Conservation (phyloP, 2,113 vertebrate species). For the Propithecus coquereli region DNA sequence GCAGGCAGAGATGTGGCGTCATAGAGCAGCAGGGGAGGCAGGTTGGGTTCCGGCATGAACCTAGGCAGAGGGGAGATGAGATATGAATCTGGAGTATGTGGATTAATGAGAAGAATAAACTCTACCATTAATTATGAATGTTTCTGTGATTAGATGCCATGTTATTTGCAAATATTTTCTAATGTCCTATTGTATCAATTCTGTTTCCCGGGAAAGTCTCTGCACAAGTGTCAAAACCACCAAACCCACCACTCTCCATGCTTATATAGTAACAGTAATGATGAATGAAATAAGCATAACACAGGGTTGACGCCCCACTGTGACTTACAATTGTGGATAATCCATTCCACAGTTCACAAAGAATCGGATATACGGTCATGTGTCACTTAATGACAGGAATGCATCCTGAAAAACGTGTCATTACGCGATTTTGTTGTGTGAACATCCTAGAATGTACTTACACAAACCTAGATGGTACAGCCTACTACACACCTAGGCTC, state of each 20-base stretch:
- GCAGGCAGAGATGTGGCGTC: constrained; percentile 83
- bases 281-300: background rate
- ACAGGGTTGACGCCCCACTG: too few species aligned
- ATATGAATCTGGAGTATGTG: background rate
- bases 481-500: background rate
- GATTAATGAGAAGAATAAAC: background rate
- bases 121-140: background rate
- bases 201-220: background rate
- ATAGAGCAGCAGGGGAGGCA: constrained; percentile 94
- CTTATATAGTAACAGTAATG: background rate
- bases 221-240: background rate
- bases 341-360: background rate
- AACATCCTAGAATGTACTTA: background rate
- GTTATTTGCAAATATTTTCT: background rate
- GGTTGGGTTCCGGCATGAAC: constrained; percentile 99
- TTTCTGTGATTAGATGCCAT: background rate
- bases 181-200: background rate
- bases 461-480: background rate
- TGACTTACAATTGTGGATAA: rapidly evolving
- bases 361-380: background rate
- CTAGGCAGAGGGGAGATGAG: constrained; percentile 76
- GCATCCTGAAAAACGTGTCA: background rate
- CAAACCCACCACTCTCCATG: rapidly evolving
- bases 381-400: background rate
- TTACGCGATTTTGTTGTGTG: background rate